These are phyloP conservation scores for Nipponacmea schrenckii DNA, from an alignment of 2,888 invertebrate species.

Conservation along the genomic window DNA sequence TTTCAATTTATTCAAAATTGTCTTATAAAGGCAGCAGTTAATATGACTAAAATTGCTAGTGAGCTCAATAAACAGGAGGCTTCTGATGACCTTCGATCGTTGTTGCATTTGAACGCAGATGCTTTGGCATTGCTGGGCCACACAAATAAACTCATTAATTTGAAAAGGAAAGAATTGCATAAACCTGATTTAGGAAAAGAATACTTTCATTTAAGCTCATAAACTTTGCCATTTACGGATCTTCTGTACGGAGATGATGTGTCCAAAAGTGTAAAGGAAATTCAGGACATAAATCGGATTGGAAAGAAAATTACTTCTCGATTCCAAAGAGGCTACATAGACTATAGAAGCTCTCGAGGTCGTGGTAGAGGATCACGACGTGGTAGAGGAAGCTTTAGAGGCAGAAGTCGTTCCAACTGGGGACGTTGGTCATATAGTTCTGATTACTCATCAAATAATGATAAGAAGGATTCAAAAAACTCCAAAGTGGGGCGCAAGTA, in stretches of 20 bases:
- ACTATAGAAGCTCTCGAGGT: no score
- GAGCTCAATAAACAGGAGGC: background rate
- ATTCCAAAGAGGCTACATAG: background rate
- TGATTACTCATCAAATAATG: background rate
- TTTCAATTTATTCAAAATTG: slow-evolving; percentile 4
- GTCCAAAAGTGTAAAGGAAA: no score
- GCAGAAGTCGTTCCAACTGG: no score
- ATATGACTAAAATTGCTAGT: background rate
- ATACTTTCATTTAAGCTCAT: no score
- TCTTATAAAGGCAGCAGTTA: slow-evolving; percentile 10
- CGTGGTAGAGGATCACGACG: background rate
- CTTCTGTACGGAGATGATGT: no score
- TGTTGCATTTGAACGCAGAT: no score
- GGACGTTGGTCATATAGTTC: background rate
- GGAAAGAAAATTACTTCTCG: background rate
- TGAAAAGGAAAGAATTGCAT: background rate
- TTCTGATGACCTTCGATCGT: background rate
- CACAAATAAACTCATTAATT: background rate
- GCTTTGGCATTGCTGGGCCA: slow-evolving; percentile 9
- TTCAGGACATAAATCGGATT: background rate
- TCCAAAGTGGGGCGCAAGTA: background rate
- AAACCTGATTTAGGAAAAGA: no score
- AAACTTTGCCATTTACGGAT: no score
- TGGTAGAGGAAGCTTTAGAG: background rate
- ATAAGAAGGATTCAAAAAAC: background rate